These are phyloP conservation scores for Dinocampus coccinellae DNA, from an alignment of 2,888 invertebrate species.

Conservation along the genomic window DNA sequence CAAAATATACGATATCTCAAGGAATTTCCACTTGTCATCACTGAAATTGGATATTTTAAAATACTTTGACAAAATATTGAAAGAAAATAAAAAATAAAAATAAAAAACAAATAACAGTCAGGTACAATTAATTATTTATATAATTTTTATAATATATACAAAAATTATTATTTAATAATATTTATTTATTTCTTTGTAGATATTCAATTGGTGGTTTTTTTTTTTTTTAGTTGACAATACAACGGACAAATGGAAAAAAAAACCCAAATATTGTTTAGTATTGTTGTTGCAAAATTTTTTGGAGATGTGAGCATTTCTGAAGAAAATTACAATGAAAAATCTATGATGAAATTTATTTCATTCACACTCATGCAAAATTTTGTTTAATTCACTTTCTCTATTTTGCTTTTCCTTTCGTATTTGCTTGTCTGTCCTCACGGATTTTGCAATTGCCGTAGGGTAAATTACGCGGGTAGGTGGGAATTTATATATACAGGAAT, in stretches of 20 bases:
- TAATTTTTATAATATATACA: neutral
- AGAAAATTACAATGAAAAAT: slow-evolving; percentile 29
- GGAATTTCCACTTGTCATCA: neutral
- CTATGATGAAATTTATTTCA: slow-evolving; percentile 29
- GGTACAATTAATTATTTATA: neutral
- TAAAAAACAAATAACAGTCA: too few relatives aligned
- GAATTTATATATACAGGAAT: neutral
- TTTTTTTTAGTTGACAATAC: too few relatives aligned
- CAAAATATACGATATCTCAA: slow-evolving; percentile 2
- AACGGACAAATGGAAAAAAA: too few relatives aligned
- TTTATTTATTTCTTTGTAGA: slow-evolving; percentile 25
- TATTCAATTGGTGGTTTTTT: slow-evolving; percentile 23
- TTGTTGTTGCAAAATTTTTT: slow-evolving; percentile 26
- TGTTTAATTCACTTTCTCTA: neutral
- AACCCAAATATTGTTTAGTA: too few relatives aligned
- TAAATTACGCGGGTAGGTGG: slow-evolving; percentile 30
- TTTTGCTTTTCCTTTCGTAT: neutral
- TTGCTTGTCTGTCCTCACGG: slow-evolving; percentile 26
- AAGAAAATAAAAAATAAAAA: neutral
- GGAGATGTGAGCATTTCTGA: slow-evolving; percentile 24
- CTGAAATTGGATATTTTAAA: neutral
- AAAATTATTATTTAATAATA: neutral
- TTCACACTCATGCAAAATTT: neutral
- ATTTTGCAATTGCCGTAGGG: slow-evolving; percentile 9
- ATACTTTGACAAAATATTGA: neutral